Evolutionary conservation across 2,888 invertebrate genomes (phyloP).

Genomic region (Tachina grossa): DNA sequence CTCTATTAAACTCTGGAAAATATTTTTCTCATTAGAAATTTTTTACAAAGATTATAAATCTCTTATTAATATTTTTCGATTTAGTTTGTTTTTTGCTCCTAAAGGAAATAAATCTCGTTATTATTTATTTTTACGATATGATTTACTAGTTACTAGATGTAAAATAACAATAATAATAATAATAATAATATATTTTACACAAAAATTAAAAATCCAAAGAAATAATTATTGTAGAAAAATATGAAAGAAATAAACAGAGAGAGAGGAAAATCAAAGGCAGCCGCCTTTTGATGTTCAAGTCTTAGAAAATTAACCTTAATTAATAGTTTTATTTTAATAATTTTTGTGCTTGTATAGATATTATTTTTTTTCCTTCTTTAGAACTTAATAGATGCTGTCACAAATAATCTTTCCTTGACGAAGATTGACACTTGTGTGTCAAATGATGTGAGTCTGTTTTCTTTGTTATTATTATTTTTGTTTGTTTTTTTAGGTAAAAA

Average conservation of each 20-base stretch:
- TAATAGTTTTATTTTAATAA: slow-evolving; percentile 58
- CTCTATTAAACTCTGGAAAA: slow-evolving; percentile 78
- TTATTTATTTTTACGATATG: slow-evolving; percentile 42
- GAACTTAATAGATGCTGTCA: slow-evolving; percentile 61
- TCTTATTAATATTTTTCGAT: slow-evolving; percentile 59
- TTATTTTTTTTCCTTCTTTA: slow-evolving; percentile 1
- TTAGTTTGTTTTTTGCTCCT: not conserved
- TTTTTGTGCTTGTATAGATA: not conserved
- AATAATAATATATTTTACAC: slow-evolving; percentile 23
- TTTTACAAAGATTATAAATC: slow-evolving; percentile 57
- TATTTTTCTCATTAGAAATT: slow-evolving; percentile 67
- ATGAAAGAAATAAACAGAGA: not conserved
- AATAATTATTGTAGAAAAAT: slow-evolving; percentile 11
- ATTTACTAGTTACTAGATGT: slow-evolving; percentile 56
- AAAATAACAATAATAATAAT: slow-evolving; percentile 19
- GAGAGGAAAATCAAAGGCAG: slow-evolving; percentile 41
- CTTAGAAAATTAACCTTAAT: slow-evolving; percentile 67
- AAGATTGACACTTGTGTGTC: slow-evolving; percentile 70
- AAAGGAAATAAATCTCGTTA: slow-evolving; percentile 64
- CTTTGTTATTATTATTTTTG: slow-evolving; percentile 10
- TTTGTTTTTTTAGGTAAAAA: slow-evolving; percentile 17
- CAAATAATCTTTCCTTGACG: slow-evolving; percentile 57
- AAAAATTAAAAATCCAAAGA: slow-evolving; percentile 21
- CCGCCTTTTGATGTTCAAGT: slow-evolving; percentile 5
- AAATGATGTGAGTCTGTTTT: slow-evolving; percentile 25